Evolutionary conservation across 2,888 invertebrate species (phyloP).

Genomic region (Rambutsinella grinnellia): DNA sequence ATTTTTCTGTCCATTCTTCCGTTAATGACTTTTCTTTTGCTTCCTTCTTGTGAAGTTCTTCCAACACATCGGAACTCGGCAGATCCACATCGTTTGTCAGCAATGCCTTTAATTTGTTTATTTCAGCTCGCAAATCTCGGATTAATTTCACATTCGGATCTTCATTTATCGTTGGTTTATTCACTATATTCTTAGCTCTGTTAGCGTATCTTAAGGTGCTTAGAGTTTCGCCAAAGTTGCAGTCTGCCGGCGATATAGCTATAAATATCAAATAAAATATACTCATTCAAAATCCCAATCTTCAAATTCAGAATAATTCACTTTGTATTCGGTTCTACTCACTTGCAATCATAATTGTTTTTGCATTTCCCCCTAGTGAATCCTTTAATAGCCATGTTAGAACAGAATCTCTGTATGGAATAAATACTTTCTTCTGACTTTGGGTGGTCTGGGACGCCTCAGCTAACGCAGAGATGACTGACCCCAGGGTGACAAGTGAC

Average conservation of each 20-base stretch:
- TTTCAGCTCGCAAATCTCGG: conserved; percentile 86
- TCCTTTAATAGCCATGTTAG: conserved; percentile 91
- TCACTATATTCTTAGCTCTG: conserved; percentile 90
- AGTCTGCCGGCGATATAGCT: conserved; percentile 81
- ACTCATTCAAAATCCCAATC: too few relatives aligned
- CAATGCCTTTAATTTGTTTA: conserved; percentile 83
- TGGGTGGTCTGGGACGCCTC: conserved; percentile 63
- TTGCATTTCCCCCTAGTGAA: conserved; percentile 89
- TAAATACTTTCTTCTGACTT: conserved; percentile 73
- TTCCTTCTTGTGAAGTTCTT: conserved; percentile 89
- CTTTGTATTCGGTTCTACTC: conserved; percentile 39
- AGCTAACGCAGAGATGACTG: conserved; percentile 85
- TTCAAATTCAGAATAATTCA: too few relatives aligned
- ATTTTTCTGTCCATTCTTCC: conserved; percentile 94
- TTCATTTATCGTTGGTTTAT: conserved; percentile 91
- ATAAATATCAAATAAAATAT: conserved; percentile 30
- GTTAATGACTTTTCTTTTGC: conserved; percentile 86
- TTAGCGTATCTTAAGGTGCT: conserved; percentile 90
- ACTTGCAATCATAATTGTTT: conserved; percentile 91
- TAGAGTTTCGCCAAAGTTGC: conserved; percentile 88
- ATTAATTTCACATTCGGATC: conserved; percentile 91
- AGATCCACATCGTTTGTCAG: conserved; percentile 75
- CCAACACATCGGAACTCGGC: conserved; percentile 74
- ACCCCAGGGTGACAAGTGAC: conserved; percentile 88
- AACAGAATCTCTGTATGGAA: conserved; percentile 90